Conservation (phyloP, 1,140 invertebrate genomes). For the Listronotus bonariensis region DNA sequence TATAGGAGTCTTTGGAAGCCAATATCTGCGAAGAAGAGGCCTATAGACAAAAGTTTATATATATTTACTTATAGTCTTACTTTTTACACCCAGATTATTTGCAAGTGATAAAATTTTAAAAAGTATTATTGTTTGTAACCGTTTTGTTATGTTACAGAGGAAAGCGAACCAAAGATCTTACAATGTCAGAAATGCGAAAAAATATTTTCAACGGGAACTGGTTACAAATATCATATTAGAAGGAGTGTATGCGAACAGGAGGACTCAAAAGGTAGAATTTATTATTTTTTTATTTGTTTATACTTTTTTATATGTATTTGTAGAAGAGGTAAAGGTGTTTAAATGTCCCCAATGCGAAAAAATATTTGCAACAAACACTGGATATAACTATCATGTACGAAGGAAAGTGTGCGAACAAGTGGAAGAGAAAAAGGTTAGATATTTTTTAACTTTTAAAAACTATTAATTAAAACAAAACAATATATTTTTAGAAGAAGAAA, state of each 20-base stretch:
- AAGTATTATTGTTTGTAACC: background rate
- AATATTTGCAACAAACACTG: conserved; percentile 19
- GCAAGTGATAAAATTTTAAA: too few species aligned
- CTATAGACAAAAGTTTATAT: too few species aligned
- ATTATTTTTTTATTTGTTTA: background rate
- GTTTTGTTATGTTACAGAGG: conserved; percentile 2
- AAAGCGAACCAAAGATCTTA: conserved; percentile 2
- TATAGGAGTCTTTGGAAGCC: too few species aligned
- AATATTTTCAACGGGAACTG: background rate
- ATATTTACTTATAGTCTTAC: too few species aligned
- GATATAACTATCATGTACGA: conserved; percentile 27
- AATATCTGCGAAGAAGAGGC: too few species aligned
- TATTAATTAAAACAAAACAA: background rate
- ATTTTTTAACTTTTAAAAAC: background rate
- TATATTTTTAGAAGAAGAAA: conserved; percentile 31
- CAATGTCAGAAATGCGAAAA: conserved; percentile 9
- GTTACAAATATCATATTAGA: background rate
- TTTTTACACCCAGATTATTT: too few species aligned
- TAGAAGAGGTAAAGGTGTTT: conserved; percentile 8
- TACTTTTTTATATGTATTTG: background rate
- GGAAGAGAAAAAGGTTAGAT: conserved; percentile 26
- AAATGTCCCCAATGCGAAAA: conserved; percentile 27
- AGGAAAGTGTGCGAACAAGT: conserved; percentile 29
- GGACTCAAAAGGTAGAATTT: background rate
- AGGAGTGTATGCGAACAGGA: conserved; percentile 7